Percentiles rank a stretch among this genome's conserved stretches.
Evolutionary conservation across 1,140 invertebrate genomes (phyloP).

Genomic region (Zaprionus africanus): DNA sequence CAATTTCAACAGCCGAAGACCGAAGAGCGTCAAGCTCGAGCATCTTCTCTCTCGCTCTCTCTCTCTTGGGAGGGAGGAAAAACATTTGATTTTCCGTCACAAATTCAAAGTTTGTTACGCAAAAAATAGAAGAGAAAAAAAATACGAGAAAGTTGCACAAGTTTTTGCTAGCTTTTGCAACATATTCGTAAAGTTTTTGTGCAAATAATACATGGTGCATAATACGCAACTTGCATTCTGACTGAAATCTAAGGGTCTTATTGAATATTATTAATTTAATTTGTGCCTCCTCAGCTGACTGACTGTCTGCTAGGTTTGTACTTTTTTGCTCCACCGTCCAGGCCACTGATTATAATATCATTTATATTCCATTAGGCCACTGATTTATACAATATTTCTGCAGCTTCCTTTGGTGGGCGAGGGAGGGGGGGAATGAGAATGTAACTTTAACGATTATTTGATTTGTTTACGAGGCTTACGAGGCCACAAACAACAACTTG

Average conservation of each 20-base stretch:
- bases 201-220: conserved; percentile 1
- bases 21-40: neutral
- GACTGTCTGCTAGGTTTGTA: neutral
- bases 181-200: neutral
- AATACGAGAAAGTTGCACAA: conserved; percentile 4
- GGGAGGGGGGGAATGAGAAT: neutral
- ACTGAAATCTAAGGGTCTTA: neutral
- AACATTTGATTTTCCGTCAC: conserved; percentile 11
- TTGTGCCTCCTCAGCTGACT: neutral
- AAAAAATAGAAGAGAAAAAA: neutral
- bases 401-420: conserved; percentile 20
- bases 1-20: neutral
- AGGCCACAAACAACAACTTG: conserved; percentile 65
- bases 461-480: conserved; percentile 39
- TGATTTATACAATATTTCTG: conserved; percentile 40
- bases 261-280: conserved; percentile 9
- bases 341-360: conserved; percentile 25
- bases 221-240: conserved; percentile 2
- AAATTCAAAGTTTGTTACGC: conserved; percentile 3
- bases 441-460: conserved; percentile 46
- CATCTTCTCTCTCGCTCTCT: neutral
- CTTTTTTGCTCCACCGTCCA: neutral
- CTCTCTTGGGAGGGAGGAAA: neutral
- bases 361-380: conserved; percentile 38
- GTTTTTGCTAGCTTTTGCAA: neutral